Conservation (phyloP, 2,797 vertebrate genomes). For the Chloroceryle amazona region DNA sequence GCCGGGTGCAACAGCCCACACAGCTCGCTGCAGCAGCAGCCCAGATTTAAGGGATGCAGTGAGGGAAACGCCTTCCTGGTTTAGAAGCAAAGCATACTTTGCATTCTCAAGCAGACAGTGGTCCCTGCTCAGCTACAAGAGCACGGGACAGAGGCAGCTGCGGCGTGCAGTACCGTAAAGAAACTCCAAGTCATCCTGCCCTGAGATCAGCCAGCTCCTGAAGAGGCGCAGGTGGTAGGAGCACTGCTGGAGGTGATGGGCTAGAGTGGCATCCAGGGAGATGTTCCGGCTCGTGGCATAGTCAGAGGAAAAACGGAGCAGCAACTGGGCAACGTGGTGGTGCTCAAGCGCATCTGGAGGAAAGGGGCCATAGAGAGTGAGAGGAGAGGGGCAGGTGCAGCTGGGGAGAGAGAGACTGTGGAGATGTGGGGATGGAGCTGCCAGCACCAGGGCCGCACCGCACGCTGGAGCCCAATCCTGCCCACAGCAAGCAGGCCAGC, state of each 20-base stretch:
- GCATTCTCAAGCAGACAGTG: conserved; percentile 76
- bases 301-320: conserved; percentile 93
- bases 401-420: background rate
- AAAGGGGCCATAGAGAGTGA: conserved; percentile 81
- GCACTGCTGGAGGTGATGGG: conserved; percentile 97
- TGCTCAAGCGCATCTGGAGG: conserved; percentile 94
- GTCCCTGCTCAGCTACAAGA: conserved; percentile 60
- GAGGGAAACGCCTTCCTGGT: background rate
- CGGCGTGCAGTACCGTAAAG: conserved; percentile 94
- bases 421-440: background rate
- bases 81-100: conserved; percentile 70
- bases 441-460: background rate
- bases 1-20: conserved; percentile 26
- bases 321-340: conserved; percentile 93
- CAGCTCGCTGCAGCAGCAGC: conserved; percentile 52
- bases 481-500: background rate
- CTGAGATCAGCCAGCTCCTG: conserved; percentile 98
- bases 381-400: conserved; percentile 68
- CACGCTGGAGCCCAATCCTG: background rate
- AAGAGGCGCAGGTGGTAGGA: conserved; percentile 99
- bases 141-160: conserved; percentile 63
- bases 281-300: conserved; percentile 87
- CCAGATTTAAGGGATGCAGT: background rate
- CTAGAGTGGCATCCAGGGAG: conserved; percentile 92
- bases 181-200: conserved; percentile 96